Evolutionary conservation across 1,140 invertebrate species (phyloP).

Genomic region (Hylaeus anthracinus): DNA sequence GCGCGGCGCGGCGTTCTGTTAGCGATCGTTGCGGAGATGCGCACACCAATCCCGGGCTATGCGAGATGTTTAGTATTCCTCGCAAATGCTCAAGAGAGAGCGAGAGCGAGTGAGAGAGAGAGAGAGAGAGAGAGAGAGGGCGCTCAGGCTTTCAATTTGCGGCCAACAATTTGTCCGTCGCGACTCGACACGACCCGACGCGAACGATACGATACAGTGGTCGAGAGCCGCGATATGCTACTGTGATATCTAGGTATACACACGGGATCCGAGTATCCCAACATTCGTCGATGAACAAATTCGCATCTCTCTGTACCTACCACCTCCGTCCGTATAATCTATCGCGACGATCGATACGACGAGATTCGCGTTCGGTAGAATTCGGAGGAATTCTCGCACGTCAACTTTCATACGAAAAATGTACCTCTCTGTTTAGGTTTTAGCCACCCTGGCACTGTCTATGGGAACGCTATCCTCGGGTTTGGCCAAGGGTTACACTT

Average conservation of each 20-base stretch:
- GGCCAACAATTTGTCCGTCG: constrained; percentile 71
- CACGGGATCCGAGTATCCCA: background rate
- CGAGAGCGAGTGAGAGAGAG: no score
- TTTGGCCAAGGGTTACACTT: constrained; percentile 91
- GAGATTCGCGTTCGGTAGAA: no score
- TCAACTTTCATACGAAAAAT: no score
- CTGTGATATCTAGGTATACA: constrained; percentile 10
- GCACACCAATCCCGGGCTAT: constrained; percentile 13
- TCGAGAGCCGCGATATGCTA: constrained; percentile 30
- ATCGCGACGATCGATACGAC: no score
- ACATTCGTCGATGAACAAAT: constrained; percentile 31
- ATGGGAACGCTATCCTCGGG: constrained; percentile 91
- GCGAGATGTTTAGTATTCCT: constrained; percentile 77
- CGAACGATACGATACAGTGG: background rate
- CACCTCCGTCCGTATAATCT: no score
- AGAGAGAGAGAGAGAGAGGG: no score
- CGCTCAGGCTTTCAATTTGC: constrained; percentile 75
- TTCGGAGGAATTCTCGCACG: no score
- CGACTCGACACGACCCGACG: no score
- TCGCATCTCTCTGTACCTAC: background rate
- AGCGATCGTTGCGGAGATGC: constrained; percentile 25
- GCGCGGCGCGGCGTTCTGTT: constrained; percentile 17
- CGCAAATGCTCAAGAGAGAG: constrained; percentile 39
- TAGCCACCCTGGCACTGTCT: constrained; percentile 90
- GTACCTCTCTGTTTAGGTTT: constrained; percentile 80